Percentiles rank a stretch among this genome's conserved stretches.
Conservation (phyloP, 1,140 invertebrate species). For the Drosophila yakuba region DNA sequence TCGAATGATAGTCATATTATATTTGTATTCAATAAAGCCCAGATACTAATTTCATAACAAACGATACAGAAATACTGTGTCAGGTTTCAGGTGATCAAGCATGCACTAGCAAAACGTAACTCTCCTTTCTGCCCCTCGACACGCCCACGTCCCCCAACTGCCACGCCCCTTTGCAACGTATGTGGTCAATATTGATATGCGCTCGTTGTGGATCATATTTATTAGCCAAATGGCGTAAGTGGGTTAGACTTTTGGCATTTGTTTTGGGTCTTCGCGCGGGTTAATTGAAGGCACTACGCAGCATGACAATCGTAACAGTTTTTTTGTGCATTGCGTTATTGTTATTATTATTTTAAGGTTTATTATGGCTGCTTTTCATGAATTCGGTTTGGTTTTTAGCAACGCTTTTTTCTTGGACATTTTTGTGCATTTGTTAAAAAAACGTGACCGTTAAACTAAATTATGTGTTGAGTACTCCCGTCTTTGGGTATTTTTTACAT, state of each 20-base stretch:
- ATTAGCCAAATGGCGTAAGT: constrained; percentile 40
- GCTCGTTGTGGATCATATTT: constrained; percentile 49
- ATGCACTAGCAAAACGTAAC: not conserved
- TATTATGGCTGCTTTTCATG: constrained; percentile 20
- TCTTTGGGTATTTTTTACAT: constrained; percentile 19
- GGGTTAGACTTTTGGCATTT: constrained; percentile 22
- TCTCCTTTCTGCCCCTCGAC: not conserved
- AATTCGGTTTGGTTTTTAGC: constrained; percentile 14
- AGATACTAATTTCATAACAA: constrained; percentile 1
- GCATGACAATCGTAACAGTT: constrained; percentile 37
- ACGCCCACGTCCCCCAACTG: not conserved
- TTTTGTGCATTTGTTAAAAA: constrained; percentile 54
- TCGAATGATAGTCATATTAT: not conserved
- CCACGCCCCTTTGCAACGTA: constrained; percentile 13
- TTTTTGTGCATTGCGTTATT: constrained; percentile 37
- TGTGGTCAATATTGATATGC: constrained; percentile 72
- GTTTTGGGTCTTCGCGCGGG: constrained; percentile 29
- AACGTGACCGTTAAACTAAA: constrained; percentile 76
- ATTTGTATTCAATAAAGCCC: constrained; percentile 24
- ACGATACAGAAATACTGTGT: constrained; percentile 16
- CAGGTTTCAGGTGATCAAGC: not conserved
- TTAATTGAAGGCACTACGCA: constrained; percentile 40
- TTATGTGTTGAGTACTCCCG: constrained; percentile 51
- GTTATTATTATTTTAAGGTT: constrained; percentile 44
- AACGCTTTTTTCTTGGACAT: constrained; percentile 28